phyloP scores from a whole-genome alignment of 2,113 vertebrate species.

The Bufo bufo region DNA sequence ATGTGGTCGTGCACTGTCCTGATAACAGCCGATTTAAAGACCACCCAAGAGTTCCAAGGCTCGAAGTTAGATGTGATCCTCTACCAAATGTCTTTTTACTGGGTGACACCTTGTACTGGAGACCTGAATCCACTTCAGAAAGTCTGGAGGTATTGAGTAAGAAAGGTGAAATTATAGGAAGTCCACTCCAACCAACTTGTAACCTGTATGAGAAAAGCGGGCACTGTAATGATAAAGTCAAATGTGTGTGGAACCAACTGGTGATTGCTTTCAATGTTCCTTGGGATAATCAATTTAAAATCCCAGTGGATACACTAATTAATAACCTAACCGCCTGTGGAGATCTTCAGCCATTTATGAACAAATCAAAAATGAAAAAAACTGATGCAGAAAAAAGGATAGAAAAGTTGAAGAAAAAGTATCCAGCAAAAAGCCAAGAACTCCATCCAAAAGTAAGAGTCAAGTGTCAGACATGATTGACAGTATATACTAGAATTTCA shows the following conservation, averaged over 20 bases:
- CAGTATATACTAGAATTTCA: too few species aligned
- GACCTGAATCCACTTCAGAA: constrained; percentile 5
- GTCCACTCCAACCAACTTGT: too few species aligned
- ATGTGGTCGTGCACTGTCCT: constrained; percentile 9
- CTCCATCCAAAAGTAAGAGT: too few species aligned
- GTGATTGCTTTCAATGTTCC: constrained; percentile 25
- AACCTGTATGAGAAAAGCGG: not conserved
- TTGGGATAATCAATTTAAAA: not conserved
- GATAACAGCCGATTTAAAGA: not conserved
- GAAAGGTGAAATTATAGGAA: not conserved
- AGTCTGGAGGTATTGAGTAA: not conserved
- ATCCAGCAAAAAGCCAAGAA: too few species aligned
- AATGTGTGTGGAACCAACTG: constrained; percentile 29
- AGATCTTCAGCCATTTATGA: too few species aligned
- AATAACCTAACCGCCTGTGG: constrained; percentile 8
- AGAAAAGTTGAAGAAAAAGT: too few species aligned
- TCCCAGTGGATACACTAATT: not conserved
- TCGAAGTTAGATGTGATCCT: not conserved
- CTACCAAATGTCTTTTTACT: not conserved
- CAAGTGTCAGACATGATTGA: too few species aligned
- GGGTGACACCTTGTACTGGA: constrained; percentile 3
- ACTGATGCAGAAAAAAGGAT: too few species aligned
- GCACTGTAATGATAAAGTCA: not conserved
- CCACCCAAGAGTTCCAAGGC: not conserved
- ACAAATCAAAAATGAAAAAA: too few species aligned